These are phyloP conservation scores for Dysdera silvatica DNA, from an alignment of 1,140 invertebrate genomes.

Conservation along the genomic window DNA sequence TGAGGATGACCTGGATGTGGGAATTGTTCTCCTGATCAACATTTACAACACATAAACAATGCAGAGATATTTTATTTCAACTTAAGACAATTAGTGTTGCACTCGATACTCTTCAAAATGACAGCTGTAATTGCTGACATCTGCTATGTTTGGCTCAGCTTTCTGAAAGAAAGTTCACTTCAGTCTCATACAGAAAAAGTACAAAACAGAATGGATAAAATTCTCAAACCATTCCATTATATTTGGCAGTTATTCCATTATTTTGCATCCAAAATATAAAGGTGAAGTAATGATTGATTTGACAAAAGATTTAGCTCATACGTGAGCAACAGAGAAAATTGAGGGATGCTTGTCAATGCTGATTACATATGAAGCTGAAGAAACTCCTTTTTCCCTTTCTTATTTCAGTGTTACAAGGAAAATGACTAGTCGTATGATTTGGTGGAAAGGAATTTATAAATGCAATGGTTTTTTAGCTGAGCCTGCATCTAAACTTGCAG, in stretches of 20 bases:
- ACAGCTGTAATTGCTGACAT: neutral
- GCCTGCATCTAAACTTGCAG: too few relatives aligned
- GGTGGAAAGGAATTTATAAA: too few relatives aligned
- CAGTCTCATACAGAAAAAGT: neutral
- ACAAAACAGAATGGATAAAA: neutral
- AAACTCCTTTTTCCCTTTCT: too few relatives aligned
- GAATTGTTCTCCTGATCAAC: neutral
- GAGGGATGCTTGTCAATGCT: too few relatives aligned
- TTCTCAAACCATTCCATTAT: neutral
- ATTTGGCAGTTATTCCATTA: too few relatives aligned
- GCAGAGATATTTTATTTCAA: neutral
- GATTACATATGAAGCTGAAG: too few relatives aligned
- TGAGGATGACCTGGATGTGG: neutral
- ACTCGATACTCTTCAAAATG: neutral
- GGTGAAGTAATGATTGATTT: neutral
- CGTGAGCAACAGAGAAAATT: too few relatives aligned
- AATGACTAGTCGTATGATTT: too few relatives aligned
- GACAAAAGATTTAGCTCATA: too few relatives aligned
- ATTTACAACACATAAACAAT: neutral
- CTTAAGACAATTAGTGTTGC: neutral
- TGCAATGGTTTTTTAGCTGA: too few relatives aligned
- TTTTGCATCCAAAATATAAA: neutral
- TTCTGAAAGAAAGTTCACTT: neutral
- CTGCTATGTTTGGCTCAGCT: neutral
- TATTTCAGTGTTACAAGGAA: too few relatives aligned